A percentile compares a stretch with the other conserved stretches of the same genome.
Conservation (phyloP, 2,888 invertebrate species). For the Augiades crinisus region DNA sequence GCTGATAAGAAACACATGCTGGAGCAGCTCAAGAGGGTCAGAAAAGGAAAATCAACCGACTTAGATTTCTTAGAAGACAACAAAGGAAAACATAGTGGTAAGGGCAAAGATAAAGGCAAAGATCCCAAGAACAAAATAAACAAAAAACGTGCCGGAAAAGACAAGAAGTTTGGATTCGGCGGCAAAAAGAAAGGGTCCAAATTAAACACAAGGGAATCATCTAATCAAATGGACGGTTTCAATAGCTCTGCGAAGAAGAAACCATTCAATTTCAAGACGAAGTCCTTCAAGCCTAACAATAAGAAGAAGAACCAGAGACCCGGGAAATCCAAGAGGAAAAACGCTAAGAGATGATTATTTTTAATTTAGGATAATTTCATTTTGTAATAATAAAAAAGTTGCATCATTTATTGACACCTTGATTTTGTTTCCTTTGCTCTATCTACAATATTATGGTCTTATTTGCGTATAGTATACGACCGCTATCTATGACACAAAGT, state of each 20-base stretch:
- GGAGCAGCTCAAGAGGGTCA: constrained; percentile 95
- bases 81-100: constrained; percentile 50
- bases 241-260: constrained; percentile 67
- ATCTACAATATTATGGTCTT: too few species aligned
- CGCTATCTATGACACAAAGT: too few species aligned
- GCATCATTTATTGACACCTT: neutral
- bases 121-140: constrained; percentile 58
- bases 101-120: constrained; percentile 38
- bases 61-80: constrained; percentile 90
- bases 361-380: neutral
- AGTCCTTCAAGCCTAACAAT: constrained; percentile 60
- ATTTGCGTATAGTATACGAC: too few species aligned
- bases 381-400: neutral
- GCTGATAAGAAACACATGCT: constrained; percentile 95
- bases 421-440: too few species aligned
- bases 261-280: constrained; percentile 62
- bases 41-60: constrained; percentile 91
- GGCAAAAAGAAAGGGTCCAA: constrained; percentile 96
- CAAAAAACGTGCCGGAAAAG: constrained; percentile 84
- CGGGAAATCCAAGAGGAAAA: constrained; percentile 78
- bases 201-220: constrained; percentile 91
- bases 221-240: constrained; percentile 84
- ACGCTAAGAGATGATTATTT: constrained; percentile 52
- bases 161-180: constrained; percentile 96
- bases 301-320: constrained; percentile 74